Evolutionary conservation across 2,888 invertebrate genomes (phyloP), one percentile per base, ranked within the genome.

Genomic region (Parnassius glacialis): DNA sequence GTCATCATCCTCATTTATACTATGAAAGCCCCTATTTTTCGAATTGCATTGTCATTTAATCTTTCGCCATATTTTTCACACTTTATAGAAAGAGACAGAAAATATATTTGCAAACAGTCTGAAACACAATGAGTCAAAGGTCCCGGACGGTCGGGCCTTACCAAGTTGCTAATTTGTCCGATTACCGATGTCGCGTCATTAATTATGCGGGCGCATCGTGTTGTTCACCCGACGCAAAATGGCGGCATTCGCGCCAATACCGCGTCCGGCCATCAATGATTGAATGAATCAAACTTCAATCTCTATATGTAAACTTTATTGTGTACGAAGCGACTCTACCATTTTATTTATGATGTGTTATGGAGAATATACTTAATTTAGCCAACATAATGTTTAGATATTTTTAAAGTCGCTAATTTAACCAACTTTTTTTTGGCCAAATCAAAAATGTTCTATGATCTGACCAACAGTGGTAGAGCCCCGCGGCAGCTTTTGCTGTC

Each of bases 81-180:
- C 25, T 11, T 43, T 13, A 55, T 13, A 54, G 68, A 69, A 44
- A 53, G 67, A 25, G 62, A 68, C 52, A 12, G 56, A 41, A 51
- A 55, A 55, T 55, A 52, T 66, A 72, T 74, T 74, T 72, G 74
- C 71, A 73, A 69, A 72, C 72, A 72, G 66, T 64, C 61, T 54
- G 55, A 58, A 67, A 55, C 42, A n/a, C 47, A 59, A 64, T 83
- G 83, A 83, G 74, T 84, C 83, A 83, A 74, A 68, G 67, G 67
- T 65, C 60, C 68, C 63, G 66, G 64, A 63, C 67, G 64, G 64
- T 44, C 57, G 61, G 65, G 68, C 84, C 83, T 81, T 78, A 81
- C 70, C 67, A 65, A 70, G 74, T 76, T 84, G 84, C 72, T 80
- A 84, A 85, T 85, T 78, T 76, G 77, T 73, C 63, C 74, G 74